phyloP scores from a whole-genome alignment of 2,797 vertebrate genomes.

The Rhinogobio ventralis region DNA sequence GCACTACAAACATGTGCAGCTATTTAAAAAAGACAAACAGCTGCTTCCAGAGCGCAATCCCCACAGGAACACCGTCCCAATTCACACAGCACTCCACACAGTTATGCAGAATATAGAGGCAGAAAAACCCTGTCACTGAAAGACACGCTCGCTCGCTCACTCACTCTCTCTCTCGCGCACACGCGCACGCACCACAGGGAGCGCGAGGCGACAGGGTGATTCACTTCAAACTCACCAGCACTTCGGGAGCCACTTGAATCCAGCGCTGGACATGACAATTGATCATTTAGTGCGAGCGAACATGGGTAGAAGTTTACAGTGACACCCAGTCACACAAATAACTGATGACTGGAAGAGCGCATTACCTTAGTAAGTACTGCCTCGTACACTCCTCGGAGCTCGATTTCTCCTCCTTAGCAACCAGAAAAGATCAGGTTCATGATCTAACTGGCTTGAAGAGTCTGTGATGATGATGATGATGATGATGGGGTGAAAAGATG shows the following conservation, averaged over 20 bases:
- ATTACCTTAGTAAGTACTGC: constrained; percentile 81
- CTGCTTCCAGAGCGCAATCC: constrained; percentile 48
- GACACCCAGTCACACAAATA: constrained; percentile 16
- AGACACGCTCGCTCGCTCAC: background rate
- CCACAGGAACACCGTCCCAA: constrained; percentile 46
- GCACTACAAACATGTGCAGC: constrained; percentile 47
- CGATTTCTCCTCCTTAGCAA: constrained; percentile 68
- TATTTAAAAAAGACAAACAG: constrained; percentile 28
- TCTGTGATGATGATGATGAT: constrained; percentile 6
- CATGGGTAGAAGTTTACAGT: constrained; percentile 23
- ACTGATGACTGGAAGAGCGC: constrained; percentile 52
- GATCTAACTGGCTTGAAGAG: constrained; percentile 55
- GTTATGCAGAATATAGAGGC: constrained; percentile 33
- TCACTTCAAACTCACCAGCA: constrained; percentile 34
- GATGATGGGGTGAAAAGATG: background rate
- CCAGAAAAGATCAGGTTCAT: constrained; percentile 69
- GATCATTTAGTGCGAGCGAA: background rate
- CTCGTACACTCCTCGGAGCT: constrained; percentile 60
- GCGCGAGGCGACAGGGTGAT: constrained; percentile 14
- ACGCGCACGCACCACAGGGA: constrained; percentile 22
- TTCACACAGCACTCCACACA: constrained; percentile 42
- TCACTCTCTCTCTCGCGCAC: background rate
- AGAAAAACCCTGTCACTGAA: constrained; percentile 11
- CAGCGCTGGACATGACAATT: background rate
- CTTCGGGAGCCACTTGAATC: constrained; percentile 11